Evolutionary conservation across 2,113 vertebrate genomes (phyloP).

Genomic region (Ochotona curzoniae): DNA sequence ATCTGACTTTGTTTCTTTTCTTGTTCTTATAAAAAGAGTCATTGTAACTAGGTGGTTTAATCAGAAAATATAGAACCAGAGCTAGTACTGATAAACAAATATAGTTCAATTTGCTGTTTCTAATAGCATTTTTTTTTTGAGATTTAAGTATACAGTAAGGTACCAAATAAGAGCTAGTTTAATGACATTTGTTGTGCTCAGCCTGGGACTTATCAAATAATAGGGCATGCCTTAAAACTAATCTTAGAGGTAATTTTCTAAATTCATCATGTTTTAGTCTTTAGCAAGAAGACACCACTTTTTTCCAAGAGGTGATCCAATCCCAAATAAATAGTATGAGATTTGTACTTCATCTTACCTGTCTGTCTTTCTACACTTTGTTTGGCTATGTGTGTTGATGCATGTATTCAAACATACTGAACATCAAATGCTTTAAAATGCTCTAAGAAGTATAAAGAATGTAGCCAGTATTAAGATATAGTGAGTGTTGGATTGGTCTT

Average conservation of each 20-base stretch:
- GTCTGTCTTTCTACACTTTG: constrained; percentile 46
- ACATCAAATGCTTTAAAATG: constrained; percentile 54
- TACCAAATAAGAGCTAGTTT: constrained; percentile 1
- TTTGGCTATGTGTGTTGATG: constrained; percentile 59
- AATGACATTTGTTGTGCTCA: constrained; percentile 31
- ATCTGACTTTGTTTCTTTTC: not conserved
- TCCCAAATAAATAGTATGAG: not conserved
- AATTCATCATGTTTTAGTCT: not conserved
- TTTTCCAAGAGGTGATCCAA: constrained; percentile 29
- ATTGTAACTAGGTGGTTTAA: constrained; percentile 28
- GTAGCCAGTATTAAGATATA: constrained; percentile 57
- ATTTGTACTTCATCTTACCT: constrained; percentile 53
- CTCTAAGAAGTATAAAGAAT: constrained; percentile 60
- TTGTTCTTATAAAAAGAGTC: constrained; percentile 27
- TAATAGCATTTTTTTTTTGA: constrained; percentile 37
- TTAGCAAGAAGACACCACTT: not conserved
- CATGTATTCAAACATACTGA: constrained; percentile 49
- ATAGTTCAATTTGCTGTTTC: constrained; percentile 21
- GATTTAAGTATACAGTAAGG: not conserved
- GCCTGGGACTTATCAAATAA: constrained; percentile 1
- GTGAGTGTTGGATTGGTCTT: constrained; percentile 58
- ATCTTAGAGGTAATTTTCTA: constrained; percentile 26
- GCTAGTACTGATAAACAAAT: constrained; percentile 3
- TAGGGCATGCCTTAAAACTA: not conserved
- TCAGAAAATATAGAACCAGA: constrained; percentile 22